Base-by-base conservation (phyloP, 2,888 invertebrate species). In the Gibbula magus region DNA sequence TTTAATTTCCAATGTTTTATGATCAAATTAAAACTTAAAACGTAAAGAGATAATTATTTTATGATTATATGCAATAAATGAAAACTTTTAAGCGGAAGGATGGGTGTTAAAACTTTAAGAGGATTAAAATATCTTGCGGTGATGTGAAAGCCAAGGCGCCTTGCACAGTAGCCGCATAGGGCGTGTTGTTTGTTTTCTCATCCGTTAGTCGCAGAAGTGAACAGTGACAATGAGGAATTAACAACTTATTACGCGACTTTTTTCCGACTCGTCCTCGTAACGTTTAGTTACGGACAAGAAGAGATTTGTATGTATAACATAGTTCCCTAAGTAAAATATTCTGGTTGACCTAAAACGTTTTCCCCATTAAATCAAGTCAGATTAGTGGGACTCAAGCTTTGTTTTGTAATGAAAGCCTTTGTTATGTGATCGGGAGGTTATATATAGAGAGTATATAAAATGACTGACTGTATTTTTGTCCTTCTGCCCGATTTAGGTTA, bases 111-210 rank as follows among this genome's bases (percentile, higher is more conserved):
- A 61, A 25, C 29, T 61, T 61, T 61, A 61, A 61, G 61, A 61
- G 61, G 61, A 61, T 61, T 61, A 61, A 61, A 61, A 61, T 61
- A 29, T 61, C 61, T 61, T 61, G 61, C 29, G 61, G 61, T 61
- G 13, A 25, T 61, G 61, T 61, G 61, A 25, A 61, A 29, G n/a
- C 18, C 29, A 18, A 16, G 29, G 25, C 25, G 7, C 61, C 56
- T 25, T 25, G 61, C 61, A 8, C 29, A 25, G 29, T 13, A 29
- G 25, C 61, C 22, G 13, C 29, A 25, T 18, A 61, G 25, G 16
- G 16, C 61, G 61, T 22, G 61, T 25, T 10, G 22, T 13, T 29
- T 25, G 13, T 29, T 29, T 22, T 22, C 29, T 61, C 16, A 61
- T 61, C 61, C 61, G 16, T 61, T 25, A 29, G n/a, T 13, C 61